Evolutionary conservation across 2,888 invertebrate species (phyloP).

Genomic region (Zaprionus obscuricornis): DNA sequence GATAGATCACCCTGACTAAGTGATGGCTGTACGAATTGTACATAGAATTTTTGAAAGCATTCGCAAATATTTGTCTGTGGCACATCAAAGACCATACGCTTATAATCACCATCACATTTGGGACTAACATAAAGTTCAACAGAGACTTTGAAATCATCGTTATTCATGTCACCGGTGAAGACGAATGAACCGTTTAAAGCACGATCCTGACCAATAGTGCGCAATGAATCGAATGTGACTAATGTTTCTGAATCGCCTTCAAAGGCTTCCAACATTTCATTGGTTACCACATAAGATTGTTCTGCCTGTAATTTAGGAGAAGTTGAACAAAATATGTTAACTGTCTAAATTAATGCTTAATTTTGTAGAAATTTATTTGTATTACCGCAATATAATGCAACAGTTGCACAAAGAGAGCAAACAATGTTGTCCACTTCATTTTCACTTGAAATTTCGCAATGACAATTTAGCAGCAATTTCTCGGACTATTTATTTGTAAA

Average conservation of each 20-base stretch:
- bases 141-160: slow-evolving; percentile 67
- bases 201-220: slow-evolving; percentile 63
- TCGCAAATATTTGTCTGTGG: slow-evolving; percentile 74
- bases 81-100: slow-evolving; percentile 71
- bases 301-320: slow-evolving; percentile 56
- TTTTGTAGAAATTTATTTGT: too few relatives aligned
- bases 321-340: too few relatives aligned
- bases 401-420: slow-evolving; percentile 26
- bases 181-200: slow-evolving; percentile 67
- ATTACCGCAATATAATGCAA: slow-evolving; percentile 52
- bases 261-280: slow-evolving; percentile 66
- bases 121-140: slow-evolving; percentile 72
- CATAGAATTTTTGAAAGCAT: slow-evolving; percentile 73
- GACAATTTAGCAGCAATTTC: background rate
- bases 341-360: background rate
- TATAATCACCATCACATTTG: slow-evolving; percentile 67
- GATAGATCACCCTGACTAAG: slow-evolving; percentile 64
- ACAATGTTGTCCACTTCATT: slow-evolving; percentile 45
- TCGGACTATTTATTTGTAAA: slow-evolving; percentile 44
- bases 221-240: slow-evolving; percentile 47
- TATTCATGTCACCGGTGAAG: slow-evolving; percentile 67
- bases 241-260: slow-evolving; percentile 64
- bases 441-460: slow-evolving; percentile 4
- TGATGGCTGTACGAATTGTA: slow-evolving; percentile 72
- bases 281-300: slow-evolving; percentile 66